A percentile compares a stretch with the other conserved stretches of the same genome.
These are phyloP conservation scores for Heterotis niloticus DNA, from an alignment of 2,113 vertebrate genomes.

Conservation along the genomic window DNA sequence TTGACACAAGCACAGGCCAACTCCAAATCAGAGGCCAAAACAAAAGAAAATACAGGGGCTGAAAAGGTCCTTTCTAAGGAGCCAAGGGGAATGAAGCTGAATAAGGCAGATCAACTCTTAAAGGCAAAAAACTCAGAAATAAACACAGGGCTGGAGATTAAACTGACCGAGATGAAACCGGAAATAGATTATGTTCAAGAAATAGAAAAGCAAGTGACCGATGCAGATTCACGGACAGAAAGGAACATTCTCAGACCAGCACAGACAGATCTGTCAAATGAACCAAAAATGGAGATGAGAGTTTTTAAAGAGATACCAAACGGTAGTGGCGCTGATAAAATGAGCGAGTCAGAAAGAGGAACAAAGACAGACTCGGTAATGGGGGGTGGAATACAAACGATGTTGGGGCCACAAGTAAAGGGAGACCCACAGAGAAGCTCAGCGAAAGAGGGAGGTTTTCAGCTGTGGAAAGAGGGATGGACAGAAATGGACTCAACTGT, in stretches of 20 bases:
- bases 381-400: neutral
- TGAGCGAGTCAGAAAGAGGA: neutral
- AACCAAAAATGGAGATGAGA: neutral
- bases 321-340: neutral
- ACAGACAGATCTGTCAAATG: neutral
- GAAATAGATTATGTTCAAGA: neutral
- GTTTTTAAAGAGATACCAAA: neutral
- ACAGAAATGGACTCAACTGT: too few relatives aligned
- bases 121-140: neutral
- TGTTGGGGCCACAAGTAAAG: neutral
- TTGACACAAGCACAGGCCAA: neutral
- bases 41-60: neutral
- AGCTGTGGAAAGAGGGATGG: neutral
- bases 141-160: neutral
- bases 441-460: neutral
- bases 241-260: neutral
- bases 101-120: neutral
- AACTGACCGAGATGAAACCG: neutral
- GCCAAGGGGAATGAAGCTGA: neutral
- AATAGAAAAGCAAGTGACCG: neutral
- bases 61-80: neutral
- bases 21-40: neutral
- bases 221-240: neutral
- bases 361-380: neutral
- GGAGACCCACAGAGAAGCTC: neutral